Evolutionary conservation across 2,888 invertebrate species (phyloP), one percentile per base, ranked within the genome.

Genomic region (Ophion ventricosus): DNA sequence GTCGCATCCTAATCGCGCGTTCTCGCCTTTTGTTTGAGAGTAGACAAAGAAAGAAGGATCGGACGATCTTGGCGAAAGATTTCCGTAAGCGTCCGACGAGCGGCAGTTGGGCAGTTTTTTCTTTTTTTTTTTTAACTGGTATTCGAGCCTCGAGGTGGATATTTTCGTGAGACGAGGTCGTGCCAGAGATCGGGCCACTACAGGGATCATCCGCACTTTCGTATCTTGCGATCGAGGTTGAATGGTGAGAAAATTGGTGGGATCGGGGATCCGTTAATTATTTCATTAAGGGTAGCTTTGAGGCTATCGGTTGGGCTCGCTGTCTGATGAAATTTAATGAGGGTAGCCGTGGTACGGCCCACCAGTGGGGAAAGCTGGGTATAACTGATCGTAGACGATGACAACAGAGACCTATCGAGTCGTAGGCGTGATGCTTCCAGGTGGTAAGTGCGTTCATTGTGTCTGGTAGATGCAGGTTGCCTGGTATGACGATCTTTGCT

Each of bases 261-360:
- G 72, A 25, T 64, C 23, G 72, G 40, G 40, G 40, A 76, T 80
- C 69, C 63, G 61, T 66, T 81, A 85, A 87, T 87, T 85, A 87
- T 87, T 87, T 85, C 82, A 87, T 87, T 87, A 84, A 67, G 70
- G 23, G 17, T 56, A 57, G 25, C 64, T 49, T 63, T 20, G 63
- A 35, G 25, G 73, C 10, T 82, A 79, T 76, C 79, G 23, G 23
- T 2, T 8, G n/a, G 69, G n/a, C n/a, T 25, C 61, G 59, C 26
- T 64, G 79, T 82, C 77, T 43, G 70, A 56, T 23, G 5, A 56
- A 80, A 70, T 82, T 75, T 54, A 61, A 64, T 63, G 83, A 74
- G 54, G 29, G 0, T 75, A 54, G 26, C 23, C 73, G n/a, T 14
- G 23, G 54, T 54, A n/a, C 8, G 25, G 23, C n/a, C 26, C 43